Evolutionary conservation across 2,113 vertebrate genomes (phyloP).

Genomic region (Piprites chloris): DNA sequence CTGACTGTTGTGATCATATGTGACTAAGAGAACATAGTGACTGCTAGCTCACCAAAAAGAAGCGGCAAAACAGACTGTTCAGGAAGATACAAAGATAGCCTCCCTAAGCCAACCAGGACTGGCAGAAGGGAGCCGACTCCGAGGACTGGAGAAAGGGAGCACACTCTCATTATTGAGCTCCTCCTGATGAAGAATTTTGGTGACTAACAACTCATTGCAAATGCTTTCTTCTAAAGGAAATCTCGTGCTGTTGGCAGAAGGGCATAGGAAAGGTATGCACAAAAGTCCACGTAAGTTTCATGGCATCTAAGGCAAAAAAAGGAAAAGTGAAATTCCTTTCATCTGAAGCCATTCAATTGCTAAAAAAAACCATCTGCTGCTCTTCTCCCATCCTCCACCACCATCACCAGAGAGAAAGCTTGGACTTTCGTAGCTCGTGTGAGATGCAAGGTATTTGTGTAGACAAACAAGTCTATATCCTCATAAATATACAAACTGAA

Average conservation of each 20-base stretch:
- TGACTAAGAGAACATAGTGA: not conserved
- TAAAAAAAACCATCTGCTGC: not conserved
- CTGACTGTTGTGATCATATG: fast-evolving
- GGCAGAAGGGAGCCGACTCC: not conserved
- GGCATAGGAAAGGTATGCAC: not conserved
- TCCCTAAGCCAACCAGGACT: not conserved
- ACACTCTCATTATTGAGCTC: not conserved
- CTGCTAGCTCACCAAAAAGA: fast-evolving
- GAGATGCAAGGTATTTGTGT: not conserved
- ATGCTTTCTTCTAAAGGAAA: not conserved
- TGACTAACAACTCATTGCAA: not conserved
- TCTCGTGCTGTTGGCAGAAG: not conserved
- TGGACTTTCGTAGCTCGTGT: not conserved
- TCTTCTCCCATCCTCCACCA: not conserved
- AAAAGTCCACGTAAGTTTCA: not conserved
- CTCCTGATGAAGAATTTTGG: not conserved
- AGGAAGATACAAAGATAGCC: not conserved
- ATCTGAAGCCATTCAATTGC: not conserved
- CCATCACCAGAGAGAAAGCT: not conserved
- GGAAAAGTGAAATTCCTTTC: not conserved
- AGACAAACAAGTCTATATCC: not conserved
- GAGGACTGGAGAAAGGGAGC: not conserved
- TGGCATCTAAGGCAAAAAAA: not conserved
- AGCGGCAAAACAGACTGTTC: not conserved
- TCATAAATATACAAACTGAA: not conserved